phyloP scores from a whole-genome alignment of 2,113 vertebrate genomes.

The Trematomus loennbergii region DNA sequence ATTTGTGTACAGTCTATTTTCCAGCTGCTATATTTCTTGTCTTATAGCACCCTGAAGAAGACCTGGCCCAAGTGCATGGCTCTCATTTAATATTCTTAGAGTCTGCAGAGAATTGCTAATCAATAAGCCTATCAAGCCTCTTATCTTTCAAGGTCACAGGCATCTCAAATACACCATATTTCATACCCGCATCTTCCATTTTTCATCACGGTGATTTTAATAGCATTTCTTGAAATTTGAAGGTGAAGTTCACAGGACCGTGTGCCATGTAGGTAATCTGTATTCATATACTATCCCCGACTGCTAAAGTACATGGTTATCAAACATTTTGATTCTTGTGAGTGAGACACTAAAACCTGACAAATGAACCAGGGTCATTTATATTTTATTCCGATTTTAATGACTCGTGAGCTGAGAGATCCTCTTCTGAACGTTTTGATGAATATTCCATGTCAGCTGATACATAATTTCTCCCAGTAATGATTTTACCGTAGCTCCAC shows the following conservation, averaged over 20 bases:
- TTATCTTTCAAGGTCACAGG: conserved; percentile 56
- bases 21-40: not conserved
- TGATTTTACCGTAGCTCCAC: conserved; percentile 23
- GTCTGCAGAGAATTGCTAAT: conserved; percentile 47
- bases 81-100: conserved; percentile 33
- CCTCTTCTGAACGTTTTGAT: conserved; percentile 50
- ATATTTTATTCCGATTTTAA: conserved; percentile 64
- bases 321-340: conserved; percentile 46
- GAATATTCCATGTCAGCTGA: conserved; percentile 61
- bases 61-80: not conserved
- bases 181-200: conserved; percentile 13
- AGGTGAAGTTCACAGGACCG: conserved; percentile 24
- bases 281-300: conserved; percentile 25
- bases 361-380: conserved; percentile 50
- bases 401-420: conserved; percentile 51
- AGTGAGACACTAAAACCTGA: conserved; percentile 35
- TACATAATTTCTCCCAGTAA: conserved; percentile 35
- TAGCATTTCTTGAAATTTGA: conserved; percentile 19
- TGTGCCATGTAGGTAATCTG: conserved; percentile 14
- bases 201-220: conserved; percentile 42
- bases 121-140: conserved; percentile 57
- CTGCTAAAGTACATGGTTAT: conserved; percentile 33
- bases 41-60: not conserved
- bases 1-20: too few relatives aligned
- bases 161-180: conserved; percentile 33